Evolutionary conservation across 2,888 invertebrate species (phyloP).

Genomic region (Bursaphelenchus okinawaensis): DNA sequence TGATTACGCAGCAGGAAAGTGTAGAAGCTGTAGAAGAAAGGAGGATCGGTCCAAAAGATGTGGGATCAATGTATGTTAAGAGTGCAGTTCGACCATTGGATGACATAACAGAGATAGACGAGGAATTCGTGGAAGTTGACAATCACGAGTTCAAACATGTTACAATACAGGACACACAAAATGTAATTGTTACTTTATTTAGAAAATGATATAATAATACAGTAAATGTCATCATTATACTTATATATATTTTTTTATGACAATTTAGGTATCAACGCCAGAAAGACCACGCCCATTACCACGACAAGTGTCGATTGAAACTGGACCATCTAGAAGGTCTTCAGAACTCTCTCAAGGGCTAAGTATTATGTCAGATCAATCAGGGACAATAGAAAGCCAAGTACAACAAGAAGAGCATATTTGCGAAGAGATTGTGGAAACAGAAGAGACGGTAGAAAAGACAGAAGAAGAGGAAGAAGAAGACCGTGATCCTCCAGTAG

Average conservation of each 20-base stretch:
- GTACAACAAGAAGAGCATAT: not conserved
- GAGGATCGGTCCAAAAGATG: not conserved
- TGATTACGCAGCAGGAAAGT: not conserved
- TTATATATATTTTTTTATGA: too few relatives aligned
- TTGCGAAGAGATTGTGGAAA: not conserved
- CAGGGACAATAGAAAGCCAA: not conserved
- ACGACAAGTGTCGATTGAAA: too few relatives aligned
- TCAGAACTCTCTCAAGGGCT: too few relatives aligned
- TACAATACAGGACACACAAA: too few relatives aligned
- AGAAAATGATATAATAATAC: too few relatives aligned
- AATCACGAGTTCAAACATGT: too few relatives aligned
- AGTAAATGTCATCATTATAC: too few relatives aligned
- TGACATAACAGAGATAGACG: not conserved
- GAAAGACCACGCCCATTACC: too few relatives aligned
- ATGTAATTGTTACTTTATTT: too few relatives aligned
- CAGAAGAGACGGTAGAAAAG: constrained; percentile 17
- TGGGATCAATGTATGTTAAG: not conserved
- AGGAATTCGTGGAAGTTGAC: not conserved
- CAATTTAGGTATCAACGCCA: too few relatives aligned
- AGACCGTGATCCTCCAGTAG: constrained; percentile 42
- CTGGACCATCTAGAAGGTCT: too few relatives aligned
- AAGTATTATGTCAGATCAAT: too few relatives aligned
- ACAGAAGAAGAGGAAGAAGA: constrained; percentile 29
- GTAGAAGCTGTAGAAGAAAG: not conserved
- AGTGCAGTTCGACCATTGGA: not conserved